These are phyloP conservation scores for Brachyistius frenatus DNA, from an alignment of 2,113 vertebrate species.

Conservation along the genomic window DNA sequence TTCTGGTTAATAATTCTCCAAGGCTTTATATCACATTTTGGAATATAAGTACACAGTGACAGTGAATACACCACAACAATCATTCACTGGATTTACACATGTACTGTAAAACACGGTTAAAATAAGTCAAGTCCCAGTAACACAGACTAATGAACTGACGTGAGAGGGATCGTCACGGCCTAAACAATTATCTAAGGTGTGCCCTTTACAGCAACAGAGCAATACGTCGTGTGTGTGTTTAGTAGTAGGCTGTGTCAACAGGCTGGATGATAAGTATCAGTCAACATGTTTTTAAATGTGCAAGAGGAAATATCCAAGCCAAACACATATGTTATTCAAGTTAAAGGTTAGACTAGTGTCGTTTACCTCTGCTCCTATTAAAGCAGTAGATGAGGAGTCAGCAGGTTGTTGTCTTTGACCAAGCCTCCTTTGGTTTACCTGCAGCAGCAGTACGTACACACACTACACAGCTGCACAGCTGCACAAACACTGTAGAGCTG, in stretches of 20 bases:
- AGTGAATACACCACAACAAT: background rate
- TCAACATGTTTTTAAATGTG: constrained; percentile 79
- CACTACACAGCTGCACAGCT: constrained; percentile 81
- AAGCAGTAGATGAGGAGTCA: constrained; percentile 43
- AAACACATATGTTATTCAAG: constrained; percentile 55
- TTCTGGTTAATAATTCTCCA: constrained; percentile 12
- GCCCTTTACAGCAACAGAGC: constrained; percentile 40
- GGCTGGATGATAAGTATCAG: constrained; percentile 62
- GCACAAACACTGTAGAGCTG: constrained; percentile 74
- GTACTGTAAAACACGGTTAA: constrained; percentile 14
- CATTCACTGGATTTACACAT: constrained; percentile 18
- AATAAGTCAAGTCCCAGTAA: constrained; percentile 9
- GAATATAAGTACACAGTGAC: constrained; percentile 8
- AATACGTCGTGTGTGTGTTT: constrained; percentile 31
- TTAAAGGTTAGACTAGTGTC: constrained; percentile 55
- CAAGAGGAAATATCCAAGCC: constrained; percentile 72
- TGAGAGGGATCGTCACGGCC: constrained; percentile 14
- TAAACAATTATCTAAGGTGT: constrained; percentile 67
- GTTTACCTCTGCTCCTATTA: constrained; percentile 66
- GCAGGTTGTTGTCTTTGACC: constrained; percentile 48
- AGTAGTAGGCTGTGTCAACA: constrained; percentile 75
- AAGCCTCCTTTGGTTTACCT: constrained; percentile 43
- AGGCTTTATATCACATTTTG: constrained; percentile 4
- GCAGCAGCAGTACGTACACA: constrained; percentile 44
- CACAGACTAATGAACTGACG: constrained; percentile 28